Evolutionary conservation across 2,797 vertebrate genomes (phyloP), one percentile per base, ranked within the genome.

Genomic region (Sebastes hubbsi): DNA sequence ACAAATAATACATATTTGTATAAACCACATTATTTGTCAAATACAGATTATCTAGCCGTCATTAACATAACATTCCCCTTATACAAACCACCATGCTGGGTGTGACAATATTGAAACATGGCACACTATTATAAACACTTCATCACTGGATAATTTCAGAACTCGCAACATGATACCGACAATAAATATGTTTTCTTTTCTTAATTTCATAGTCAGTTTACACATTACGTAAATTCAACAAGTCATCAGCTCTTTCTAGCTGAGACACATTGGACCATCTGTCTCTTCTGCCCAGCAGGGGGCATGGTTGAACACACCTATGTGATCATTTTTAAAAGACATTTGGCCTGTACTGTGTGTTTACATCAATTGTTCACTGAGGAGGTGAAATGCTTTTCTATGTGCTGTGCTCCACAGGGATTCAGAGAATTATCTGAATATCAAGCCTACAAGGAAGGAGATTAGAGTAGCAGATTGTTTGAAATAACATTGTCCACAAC

Each of bases 261-360:
- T 9, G 20, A 60, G 25, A 59, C 25, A 12, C 34, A 12, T 22
- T 20, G 25, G 20, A 22, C 8, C 11, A 7, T 13, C 13, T 3
- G 11, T 52, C 16, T 72, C 16, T 24, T 76, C 54, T 72, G 30
- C 14, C 88, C 94, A 94, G 90, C 82, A 95, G 91, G 83, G 90
- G 93, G 90, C 89, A 46, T 56, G 34, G 62, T 87, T 85, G 27
- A 92, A 91, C 88, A 79, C 69, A 70, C 25, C 42, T 42, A 8
- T 58, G 20, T 30, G 54, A 63, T 12, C 22, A 24, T 34, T 74
- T 69, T 38, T 9, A 58, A 42, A 60, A 56, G 12, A n/a, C 24
- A 30, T 67, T 54, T 38, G 27, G 13, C 16, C 46, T 49, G 8
- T 13, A 56, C 18, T 25, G 6, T 20, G 9, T 34, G 38, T 5